Evolutionary conservation across 1,140 invertebrate genomes (phyloP).

Genomic region (Vollenhovia emeryi): DNA sequence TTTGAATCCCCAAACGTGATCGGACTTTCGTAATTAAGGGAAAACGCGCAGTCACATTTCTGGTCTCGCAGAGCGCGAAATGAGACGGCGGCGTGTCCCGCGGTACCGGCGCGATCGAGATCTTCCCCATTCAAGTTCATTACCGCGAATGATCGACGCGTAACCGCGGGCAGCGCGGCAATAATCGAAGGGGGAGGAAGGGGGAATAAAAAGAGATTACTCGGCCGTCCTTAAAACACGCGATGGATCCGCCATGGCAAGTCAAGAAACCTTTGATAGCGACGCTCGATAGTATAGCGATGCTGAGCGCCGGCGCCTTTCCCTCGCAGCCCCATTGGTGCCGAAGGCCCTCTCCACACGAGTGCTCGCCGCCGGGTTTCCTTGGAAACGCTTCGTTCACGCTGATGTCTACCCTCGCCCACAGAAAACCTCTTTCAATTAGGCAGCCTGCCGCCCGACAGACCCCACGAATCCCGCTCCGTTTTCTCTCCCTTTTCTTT

Average conservation of each 20-base stretch:
- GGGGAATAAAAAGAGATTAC: constrained; percentile 15
- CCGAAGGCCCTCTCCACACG: constrained; percentile 73
- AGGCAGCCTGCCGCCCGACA: constrained; percentile 69
- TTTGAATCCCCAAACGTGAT: background rate
- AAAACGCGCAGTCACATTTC: background rate
- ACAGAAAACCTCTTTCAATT: constrained; percentile 81
- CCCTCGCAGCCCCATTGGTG: constrained; percentile 74
- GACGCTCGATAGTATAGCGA: constrained; percentile 82
- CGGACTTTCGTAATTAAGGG: background rate
- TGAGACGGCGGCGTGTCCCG: background rate
- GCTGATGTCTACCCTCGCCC: constrained; percentile 77
- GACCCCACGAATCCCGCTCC: constrained; percentile 38
- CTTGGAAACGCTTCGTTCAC: constrained; percentile 83
- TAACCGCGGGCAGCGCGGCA: background rate
- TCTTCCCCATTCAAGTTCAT: background rate
- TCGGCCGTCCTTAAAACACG: constrained; percentile 57
- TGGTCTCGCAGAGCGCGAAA: background rate
- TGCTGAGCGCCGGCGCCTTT: constrained; percentile 80
- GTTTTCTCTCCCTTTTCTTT: constrained; percentile 59
- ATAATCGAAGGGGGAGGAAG: background rate
- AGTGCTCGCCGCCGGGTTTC: constrained; percentile 78
- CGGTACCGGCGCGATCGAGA: background rate
- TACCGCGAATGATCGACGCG: background rate
- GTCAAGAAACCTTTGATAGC: constrained; percentile 82
- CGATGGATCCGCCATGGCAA: constrained; percentile 76